These are phyloP conservation scores for Aquatica leii DNA, from an alignment of 2,888 invertebrate species.

Conservation along the genomic window DNA sequence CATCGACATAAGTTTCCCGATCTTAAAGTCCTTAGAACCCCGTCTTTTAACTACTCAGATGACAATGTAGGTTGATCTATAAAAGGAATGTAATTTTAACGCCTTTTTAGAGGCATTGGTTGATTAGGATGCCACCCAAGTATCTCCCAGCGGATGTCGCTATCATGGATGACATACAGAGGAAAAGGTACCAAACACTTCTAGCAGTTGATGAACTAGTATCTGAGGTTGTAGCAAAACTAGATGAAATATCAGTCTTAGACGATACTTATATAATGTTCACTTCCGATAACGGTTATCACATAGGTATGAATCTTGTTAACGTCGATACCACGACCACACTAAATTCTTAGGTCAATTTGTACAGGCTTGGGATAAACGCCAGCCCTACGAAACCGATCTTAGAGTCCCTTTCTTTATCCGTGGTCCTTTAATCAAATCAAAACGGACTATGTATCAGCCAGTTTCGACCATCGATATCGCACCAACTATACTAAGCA, in stretches of 20 bases:
- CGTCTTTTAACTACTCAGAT: conserved; percentile 70
- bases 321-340: background rate
- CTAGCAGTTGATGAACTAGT: conserved; percentile 90
- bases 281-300: conserved; percentile 92
- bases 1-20: conserved; percentile 71
- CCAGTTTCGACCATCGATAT: conserved; percentile 83
- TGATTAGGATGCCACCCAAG: conserved; percentile 74
- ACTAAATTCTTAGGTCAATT: conserved; percentile 75
- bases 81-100: background rate
- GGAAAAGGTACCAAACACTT: conserved; percentile 80
- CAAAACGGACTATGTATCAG: conserved; percentile 59
- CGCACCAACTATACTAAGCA: conserved; percentile 80
- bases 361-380: conserved; percentile 86
- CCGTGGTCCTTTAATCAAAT: conserved; percentile 75
- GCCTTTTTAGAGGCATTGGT: conserved; percentile 83
- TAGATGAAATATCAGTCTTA: conserved; percentile 66
- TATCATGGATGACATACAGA: conserved; percentile 74
- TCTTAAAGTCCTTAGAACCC: conserved; percentile 70
- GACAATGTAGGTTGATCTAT: conserved; percentile 51
- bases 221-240: conserved; percentile 65
- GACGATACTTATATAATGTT: conserved; percentile 83
- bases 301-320: conserved; percentile 70
- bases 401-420: conserved; percentile 84
- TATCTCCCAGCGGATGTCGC: conserved; percentile 70
- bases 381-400: conserved; percentile 91